Percentiles rank a stretch among this genome's conserved stretches.
These are phyloP conservation scores for Nomada hirtipes DNA, from an alignment of 2,888 invertebrate genomes.

Conservation along the genomic window DNA sequence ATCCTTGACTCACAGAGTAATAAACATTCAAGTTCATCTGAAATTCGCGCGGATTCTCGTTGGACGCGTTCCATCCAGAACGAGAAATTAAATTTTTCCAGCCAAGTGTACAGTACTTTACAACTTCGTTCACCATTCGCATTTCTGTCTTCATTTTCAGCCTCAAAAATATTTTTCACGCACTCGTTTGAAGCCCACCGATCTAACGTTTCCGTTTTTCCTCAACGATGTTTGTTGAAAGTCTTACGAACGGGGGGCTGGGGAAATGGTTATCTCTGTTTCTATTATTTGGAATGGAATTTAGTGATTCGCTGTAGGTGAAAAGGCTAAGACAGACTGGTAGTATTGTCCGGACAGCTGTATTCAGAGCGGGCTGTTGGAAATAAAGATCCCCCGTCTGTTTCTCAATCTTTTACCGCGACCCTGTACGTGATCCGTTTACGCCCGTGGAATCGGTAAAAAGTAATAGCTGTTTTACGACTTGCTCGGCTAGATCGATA, in stretches of 20 bases:
- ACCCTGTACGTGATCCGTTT: conserved; percentile 50
- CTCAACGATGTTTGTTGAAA: neutral
- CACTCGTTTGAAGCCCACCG: too few species aligned
- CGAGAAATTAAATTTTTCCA: conserved; percentile 40
- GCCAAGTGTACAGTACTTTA: neutral
- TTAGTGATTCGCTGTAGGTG: neutral
- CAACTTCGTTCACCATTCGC: neutral
- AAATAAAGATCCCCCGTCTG: conserved; percentile 42
- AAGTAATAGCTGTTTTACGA: conserved; percentile 50
- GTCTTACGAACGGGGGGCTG: neutral
- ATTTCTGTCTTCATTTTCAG: neutral
- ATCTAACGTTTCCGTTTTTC: too few species aligned
- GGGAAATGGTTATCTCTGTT: too few species aligned
- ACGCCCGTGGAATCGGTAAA: conserved; percentile 32
- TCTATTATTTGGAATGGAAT: neutral
- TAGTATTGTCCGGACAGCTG: neutral
- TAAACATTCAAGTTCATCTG: conserved; percentile 48
- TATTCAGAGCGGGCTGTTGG: conserved; percentile 42
- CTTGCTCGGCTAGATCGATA: neutral
- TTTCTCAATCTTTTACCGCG: conserved; percentile 50
- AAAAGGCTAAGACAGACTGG: neutral
- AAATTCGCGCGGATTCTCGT: conserved; percentile 35
- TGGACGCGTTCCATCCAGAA: conserved; percentile 29
- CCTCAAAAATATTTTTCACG: too few species aligned
- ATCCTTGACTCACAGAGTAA: conserved; percentile 39